A percentile compares a stretch with the other conserved stretches of the same genome.
These are phyloP conservation scores for Apocrypta bakeri DNA, from an alignment of 1,140 invertebrate genomes.

Conservation along the genomic window DNA sequence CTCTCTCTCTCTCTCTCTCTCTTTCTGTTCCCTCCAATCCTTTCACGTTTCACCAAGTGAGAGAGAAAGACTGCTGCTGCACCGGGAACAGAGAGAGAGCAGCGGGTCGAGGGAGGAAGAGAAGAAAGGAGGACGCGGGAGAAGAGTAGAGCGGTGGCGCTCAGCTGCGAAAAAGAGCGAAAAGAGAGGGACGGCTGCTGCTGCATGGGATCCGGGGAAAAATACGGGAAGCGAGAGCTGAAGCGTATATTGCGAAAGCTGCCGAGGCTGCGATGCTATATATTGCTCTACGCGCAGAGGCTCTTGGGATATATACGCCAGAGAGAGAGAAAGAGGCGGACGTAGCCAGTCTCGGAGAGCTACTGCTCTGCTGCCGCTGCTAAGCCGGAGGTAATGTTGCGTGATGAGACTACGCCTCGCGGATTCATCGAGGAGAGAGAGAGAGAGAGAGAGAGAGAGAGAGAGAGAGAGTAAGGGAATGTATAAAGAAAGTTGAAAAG, in stretches of 20 bases:
- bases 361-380: neutral
- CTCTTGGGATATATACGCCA: too few species aligned
- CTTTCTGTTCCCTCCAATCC: neutral
- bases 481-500: conserved; percentile 39
- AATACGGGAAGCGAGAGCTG: conserved; percentile 65
- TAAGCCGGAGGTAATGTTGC: conserved; percentile 70
- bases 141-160: neutral
- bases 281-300: neutral
- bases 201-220: conserved; percentile 59
- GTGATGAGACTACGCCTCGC: conserved; percentile 72
- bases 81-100: neutral
- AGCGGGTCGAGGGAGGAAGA: neutral
- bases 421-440: conserved; percentile 68
- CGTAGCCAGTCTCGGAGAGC: conserved; percentile 51
- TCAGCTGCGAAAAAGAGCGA: conserved; percentile 27
- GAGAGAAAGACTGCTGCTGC: conserved; percentile 15
- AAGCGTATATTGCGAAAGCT: conserved; percentile 41
- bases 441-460: conserved; percentile 32
- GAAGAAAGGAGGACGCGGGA: conserved; percentile 7
- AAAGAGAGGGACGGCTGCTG: neutral
- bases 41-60: neutral
- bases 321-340: conserved; percentile 38
- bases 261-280: conserved; percentile 3
- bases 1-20: neutral
- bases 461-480: conserved; percentile 44